Percentiles rank a stretch among this genome's conserved stretches.
These are phyloP conservation scores for Yponomeuta evonymella DNA, from an alignment of 2,888 invertebrate genomes.

Conservation along the genomic window DNA sequence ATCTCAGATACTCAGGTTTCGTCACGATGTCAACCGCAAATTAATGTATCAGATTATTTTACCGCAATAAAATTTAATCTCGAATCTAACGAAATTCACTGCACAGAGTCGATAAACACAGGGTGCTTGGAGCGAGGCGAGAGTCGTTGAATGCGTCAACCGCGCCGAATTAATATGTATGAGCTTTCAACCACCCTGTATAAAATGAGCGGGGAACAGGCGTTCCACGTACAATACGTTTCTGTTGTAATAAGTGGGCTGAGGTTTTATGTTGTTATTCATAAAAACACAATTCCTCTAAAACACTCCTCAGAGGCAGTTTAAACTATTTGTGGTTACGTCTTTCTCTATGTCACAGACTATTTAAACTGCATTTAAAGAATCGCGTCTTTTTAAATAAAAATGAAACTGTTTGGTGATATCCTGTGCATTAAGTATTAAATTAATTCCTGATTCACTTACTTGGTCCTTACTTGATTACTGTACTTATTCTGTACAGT, in stretches of 20 bases:
- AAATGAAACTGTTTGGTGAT: too few relatives aligned
- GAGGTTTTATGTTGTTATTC: background rate
- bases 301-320: background rate
- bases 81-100: background rate
- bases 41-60: too few relatives aligned
- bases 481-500: too few relatives aligned
- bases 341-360: too few relatives aligned
- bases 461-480: too few relatives aligned
- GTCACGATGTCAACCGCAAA: background rate
- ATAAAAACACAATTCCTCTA: background rate
- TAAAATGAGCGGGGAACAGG: slow-evolving; percentile 4
- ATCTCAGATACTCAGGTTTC: too few relatives aligned
- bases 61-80: background rate
- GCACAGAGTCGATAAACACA: slow-evolving; percentile 36
- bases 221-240: background rate
- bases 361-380: too few relatives aligned
- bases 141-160: slow-evolving; percentile 45
- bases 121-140: slow-evolving; percentile 34
- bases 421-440: too few relatives aligned
- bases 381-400: too few relatives aligned
- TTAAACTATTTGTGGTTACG: background rate
- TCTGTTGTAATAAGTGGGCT: background rate
- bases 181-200: slow-evolving; percentile 28
- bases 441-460: too few relatives aligned
- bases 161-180: slow-evolving; percentile 53